Evolutionary conservation across 2,797 vertebrate genomes (phyloP), one percentile per base, ranked within the genome.

Genomic region (Xenops minutus): DNA sequence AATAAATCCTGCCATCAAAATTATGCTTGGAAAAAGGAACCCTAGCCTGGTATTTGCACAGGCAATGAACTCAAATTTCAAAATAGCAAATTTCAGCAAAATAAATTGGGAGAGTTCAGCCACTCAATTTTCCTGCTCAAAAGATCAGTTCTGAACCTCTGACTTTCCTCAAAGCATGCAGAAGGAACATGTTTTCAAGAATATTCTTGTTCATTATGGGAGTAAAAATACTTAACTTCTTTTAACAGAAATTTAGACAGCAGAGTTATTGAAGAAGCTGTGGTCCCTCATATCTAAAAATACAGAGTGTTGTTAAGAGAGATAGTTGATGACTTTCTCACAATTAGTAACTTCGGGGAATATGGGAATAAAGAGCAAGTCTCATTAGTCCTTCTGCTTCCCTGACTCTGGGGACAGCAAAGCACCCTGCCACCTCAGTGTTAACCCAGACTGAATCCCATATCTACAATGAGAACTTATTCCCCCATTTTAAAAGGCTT

Each of bases 21-120:
- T 79, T 79, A 63, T 64, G 67, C 36, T 84, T 93, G 83, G 91
- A 92, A 89, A 72, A 88, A 85, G 48, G 67, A 88, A 64, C 37
- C 14, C 15, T 75, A 84, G 52, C 21, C 76, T 80, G 54, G 61
- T 93, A 82, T 85, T 94, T 87, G 63, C 59, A 82, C 37, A 72
- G 44, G 63, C 73, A 90, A 85, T 3, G 14, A 84, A 90, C 21
- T 73, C 64, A 82, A 61, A 76, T 77, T 92, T 90, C 85, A 95
- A 84, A 95, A 86, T 17, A 76, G 29, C 67, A 81, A 92, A 68
- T 83, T 95, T 88, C 79, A 96, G 76, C 71, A 90, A 79, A 93
- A 86, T 46, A 86, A 81, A 82, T 17, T 39, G 52, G 32, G 81
- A 3, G 1, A 78, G 34, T 78, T 81, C 55, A 91, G 61, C 12